Conservation (phyloP, 2,113 vertebrate genomes). For the Puntigrus tetrazona region DNA sequence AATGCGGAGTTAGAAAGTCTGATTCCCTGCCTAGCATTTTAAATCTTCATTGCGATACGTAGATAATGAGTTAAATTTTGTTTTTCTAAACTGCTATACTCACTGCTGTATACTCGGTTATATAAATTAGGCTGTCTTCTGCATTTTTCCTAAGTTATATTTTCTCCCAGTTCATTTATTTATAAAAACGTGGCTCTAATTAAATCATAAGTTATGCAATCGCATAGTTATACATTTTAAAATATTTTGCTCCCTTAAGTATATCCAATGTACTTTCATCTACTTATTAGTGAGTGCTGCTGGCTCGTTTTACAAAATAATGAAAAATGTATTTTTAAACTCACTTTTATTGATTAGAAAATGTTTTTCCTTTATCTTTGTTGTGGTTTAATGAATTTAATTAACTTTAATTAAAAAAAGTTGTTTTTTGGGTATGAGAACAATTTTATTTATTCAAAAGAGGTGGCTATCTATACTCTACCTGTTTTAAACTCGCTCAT, state of each 20-base stretch:
- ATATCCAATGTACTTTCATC: background rate
- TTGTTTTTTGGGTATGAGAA: background rate
- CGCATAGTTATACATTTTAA: background rate
- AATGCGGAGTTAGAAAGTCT: background rate
- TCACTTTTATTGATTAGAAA: background rate
- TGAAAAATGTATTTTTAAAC: background rate
- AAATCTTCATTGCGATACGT: background rate
- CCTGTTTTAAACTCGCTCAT: background rate
- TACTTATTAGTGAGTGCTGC: background rate
- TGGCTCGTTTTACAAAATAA: background rate
- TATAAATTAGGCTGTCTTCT: background rate
- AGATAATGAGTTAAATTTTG: background rate
- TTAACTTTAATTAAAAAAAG: background rate
- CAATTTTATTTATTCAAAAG: background rate
- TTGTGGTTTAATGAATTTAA: background rate
- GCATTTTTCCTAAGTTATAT: no score
- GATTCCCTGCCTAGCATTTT: background rate
- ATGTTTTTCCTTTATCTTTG: background rate
- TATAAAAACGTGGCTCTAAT: background rate
- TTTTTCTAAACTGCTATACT: background rate
- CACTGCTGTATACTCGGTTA: background rate
- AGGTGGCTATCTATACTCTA: background rate
- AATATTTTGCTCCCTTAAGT: background rate
- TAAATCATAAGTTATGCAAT: background rate
- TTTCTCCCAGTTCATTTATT: no score